Conservation (phyloP, 2,797 vertebrate species). For the Prunella strophiata region DNA sequence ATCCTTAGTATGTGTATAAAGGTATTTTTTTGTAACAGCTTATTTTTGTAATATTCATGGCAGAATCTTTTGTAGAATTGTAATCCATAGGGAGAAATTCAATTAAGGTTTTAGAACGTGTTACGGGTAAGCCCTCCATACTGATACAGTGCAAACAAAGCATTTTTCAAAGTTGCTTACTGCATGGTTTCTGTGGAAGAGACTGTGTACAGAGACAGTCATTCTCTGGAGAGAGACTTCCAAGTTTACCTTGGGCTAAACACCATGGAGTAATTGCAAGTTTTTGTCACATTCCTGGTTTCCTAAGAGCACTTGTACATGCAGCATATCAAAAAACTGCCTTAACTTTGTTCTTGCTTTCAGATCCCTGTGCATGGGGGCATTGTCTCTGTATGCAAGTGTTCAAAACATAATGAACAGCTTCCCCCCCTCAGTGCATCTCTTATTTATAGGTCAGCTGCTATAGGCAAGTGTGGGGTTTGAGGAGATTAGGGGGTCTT, state of each 20-base stretch:
- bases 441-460: constrained; percentile 43
- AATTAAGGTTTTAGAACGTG: neutral
- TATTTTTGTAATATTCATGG: neutral
- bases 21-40: neutral
- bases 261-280: neutral
- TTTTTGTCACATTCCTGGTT: neutral
- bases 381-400: neutral
- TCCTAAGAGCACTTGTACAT: neutral
- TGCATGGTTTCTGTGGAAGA: constrained; percentile 2
- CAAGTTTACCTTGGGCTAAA: constrained; percentile 21
- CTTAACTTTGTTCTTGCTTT: constrained; percentile 1
- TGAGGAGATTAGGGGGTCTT: constrained; percentile 30
- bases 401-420: constrained; percentile 39
- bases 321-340: neutral
- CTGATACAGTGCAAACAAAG: constrained; percentile 43
- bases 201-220: neutral
- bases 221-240: neutral
- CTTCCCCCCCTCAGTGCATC: neutral
- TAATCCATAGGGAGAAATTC: neutral
- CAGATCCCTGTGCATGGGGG: neutral
- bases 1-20: neutral
- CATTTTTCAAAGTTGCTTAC: constrained; percentile 52
- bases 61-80: neutral
- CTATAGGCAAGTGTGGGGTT: constrained; percentile 2
- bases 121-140: neutral